These are phyloP conservation scores for Zosterops borbonicus DNA, from an alignment of 2,113 vertebrate genomes.

Conservation along the genomic window DNA sequence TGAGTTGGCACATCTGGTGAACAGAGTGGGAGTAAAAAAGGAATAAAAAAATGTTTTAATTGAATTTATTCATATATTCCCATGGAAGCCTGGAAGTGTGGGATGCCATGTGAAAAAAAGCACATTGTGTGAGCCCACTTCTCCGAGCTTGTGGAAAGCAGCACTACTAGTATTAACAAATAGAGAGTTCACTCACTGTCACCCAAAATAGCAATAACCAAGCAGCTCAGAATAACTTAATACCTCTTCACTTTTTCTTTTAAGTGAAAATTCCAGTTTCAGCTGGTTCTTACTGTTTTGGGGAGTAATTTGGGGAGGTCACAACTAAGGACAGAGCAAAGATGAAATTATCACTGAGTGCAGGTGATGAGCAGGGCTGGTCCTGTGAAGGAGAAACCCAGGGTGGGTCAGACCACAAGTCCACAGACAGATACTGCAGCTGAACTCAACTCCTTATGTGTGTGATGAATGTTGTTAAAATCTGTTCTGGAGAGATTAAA, in stretches of 20 bases:
- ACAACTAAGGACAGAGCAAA: not conserved
- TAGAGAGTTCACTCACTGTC: not conserved
- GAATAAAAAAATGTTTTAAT: not conserved
- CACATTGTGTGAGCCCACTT: not conserved
- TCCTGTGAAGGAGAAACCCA: not conserved
- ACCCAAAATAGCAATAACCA: not conserved
- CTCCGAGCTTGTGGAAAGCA: not conserved
- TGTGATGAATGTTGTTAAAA: not conserved
- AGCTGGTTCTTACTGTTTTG: not conserved
- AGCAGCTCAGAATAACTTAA: not conserved
- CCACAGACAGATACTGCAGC: not conserved
- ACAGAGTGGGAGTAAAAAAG: constrained; percentile 11
- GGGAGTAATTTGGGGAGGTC: not conserved
- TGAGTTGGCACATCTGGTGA: constrained; percentile 39
- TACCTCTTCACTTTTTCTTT: not conserved
- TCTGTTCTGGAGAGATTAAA: not conserved
- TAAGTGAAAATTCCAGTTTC: not conserved
- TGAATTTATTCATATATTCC: not conserved
- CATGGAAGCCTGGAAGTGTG: not conserved
- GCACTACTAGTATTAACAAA: not conserved
- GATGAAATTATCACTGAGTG: not conserved
- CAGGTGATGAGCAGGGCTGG: not conserved
- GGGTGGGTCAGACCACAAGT: not conserved
- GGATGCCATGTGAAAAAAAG: not conserved
- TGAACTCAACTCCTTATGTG: not conserved